Percentiles rank a stretch among this genome's conserved stretches.
Conservation (phyloP, 2,888 invertebrate species). For the Volucella inanis region DNA sequence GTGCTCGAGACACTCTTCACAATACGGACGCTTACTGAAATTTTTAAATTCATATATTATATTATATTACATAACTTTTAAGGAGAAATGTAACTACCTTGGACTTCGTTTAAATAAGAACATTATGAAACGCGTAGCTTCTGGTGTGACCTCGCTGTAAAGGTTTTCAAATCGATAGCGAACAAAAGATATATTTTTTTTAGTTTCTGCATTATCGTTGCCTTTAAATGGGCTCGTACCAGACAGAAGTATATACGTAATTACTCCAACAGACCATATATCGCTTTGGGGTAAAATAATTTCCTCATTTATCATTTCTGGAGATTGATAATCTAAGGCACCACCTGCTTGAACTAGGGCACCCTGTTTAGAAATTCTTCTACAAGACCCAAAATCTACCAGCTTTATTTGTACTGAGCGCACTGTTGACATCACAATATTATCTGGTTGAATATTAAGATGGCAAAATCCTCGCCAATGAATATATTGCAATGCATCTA, state of each 20-base stretch:
- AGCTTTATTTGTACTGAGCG: constrained; percentile 94
- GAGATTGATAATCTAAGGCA: constrained; percentile 90
- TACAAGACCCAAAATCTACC: constrained; percentile 95
- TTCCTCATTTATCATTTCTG: constrained; percentile 94
- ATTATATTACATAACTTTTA: not conserved
- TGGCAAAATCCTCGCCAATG: constrained; percentile 97
- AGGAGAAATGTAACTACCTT: constrained; percentile 84
- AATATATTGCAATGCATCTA: constrained; percentile 96
- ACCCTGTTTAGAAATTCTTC: constrained; percentile 91
- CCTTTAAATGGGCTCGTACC: constrained; percentile 96
- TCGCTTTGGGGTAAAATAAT: constrained; percentile 95
- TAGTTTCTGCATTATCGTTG: constrained; percentile 90
- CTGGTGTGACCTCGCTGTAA: constrained; percentile 96
- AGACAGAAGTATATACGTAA: constrained; percentile 95
- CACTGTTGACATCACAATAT: constrained; percentile 95
- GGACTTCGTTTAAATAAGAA: constrained; percentile 97
- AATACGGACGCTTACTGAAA: constrained; percentile 94
- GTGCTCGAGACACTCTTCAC: constrained; percentile 97
- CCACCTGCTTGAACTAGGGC: constrained; percentile 86
- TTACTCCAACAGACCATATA: constrained; percentile 97
- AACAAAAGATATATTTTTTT: constrained; percentile 95
- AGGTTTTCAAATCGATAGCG: constrained; percentile 96
- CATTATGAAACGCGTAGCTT: constrained; percentile 96
- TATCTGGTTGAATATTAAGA: constrained; percentile 96
- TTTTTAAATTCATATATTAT: constrained; percentile 11